phyloP scores from a whole-genome alignment of 2,797 vertebrate species.

The Rhadinocentrus ornatus region DNA sequence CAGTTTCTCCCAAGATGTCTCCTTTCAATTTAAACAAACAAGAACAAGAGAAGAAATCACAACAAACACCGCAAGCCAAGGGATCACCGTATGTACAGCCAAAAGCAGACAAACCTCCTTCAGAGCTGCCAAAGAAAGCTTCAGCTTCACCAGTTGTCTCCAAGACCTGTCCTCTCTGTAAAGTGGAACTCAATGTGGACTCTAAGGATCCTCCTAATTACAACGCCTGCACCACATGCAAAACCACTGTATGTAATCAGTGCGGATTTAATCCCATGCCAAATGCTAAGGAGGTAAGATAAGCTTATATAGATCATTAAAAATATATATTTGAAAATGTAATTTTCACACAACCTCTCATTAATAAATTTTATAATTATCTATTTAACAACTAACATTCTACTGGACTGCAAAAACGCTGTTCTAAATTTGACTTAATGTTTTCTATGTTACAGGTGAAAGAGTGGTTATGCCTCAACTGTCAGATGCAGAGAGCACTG shows the following conservation, averaged over 20 bases:
- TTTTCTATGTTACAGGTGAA: conserved; percentile 58
- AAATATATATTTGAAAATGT: neutral
- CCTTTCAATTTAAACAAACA: conserved; percentile 41
- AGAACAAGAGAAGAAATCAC: conserved; percentile 62
- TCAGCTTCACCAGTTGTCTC: conserved; percentile 57
- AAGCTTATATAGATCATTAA: neutral
- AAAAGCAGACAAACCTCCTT: conserved; percentile 55
- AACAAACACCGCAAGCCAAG: conserved; percentile 52
- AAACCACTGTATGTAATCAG: conserved; percentile 91
- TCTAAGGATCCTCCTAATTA: conserved; percentile 90
- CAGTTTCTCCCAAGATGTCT: conserved; percentile 77
- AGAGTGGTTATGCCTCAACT: conserved; percentile 97
- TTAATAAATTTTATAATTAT: neutral
- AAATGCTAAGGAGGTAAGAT: conserved; percentile 90
- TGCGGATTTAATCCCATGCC: conserved; percentile 97
- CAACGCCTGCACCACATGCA: conserved; percentile 93
- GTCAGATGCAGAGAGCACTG: conserved; percentile 95
- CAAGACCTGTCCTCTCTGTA: conserved; percentile 91
- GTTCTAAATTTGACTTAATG: neutral
- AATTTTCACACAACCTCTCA: neutral
- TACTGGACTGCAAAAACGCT: neutral
- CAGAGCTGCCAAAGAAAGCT: conserved; percentile 49
- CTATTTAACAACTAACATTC: neutral
- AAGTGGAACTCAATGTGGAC: conserved; percentile 87
- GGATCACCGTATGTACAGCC: conserved; percentile 38